Base-by-base conservation (phyloP, 2,888 invertebrate species). In the Chloroclysta siterata region DNA sequence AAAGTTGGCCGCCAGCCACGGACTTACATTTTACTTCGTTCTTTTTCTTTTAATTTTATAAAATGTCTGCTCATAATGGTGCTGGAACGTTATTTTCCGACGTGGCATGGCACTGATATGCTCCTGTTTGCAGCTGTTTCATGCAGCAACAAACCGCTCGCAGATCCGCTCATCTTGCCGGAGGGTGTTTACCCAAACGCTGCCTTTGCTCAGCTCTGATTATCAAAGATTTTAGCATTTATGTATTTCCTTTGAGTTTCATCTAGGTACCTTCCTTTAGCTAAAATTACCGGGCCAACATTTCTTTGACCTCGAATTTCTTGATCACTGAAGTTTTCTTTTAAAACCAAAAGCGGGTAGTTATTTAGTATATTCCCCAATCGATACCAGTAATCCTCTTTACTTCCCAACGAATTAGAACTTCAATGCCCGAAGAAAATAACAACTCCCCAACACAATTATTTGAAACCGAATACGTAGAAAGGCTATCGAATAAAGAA, bases 401-500 rank as follows among this genome's bases (percentile, higher is more conserved):
- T 57, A 64, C 59, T 63, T 61, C 52, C 60, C 57, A 66, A 67
- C 51, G 63, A 66, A 66, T 63, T 57, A 66, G 63, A 67, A 65
- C 65, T 67, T 68, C 62, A 67, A 65, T 62, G 54, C 56, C 64
- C 64, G 48, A 63, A 66, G 70, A 70, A 70, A 72, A 69, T 66
- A 67, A 67, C 61, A 65, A 66, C 71, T 66, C 63, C 63, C 66
- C 65, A 70, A 69, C 68, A 68, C 73, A 72, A 72, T 73, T 71
- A 74, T 71, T 71, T 69, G 68, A 63, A 69, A 69, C 68, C 67
- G 66, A 64, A 70, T 68, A 66, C 65, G 69, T 66, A 72, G 73
- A 71, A 74, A 73, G 68, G 73, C 76, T 79, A 82, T 81, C 81
- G 74, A 77, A 74, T 77, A 78, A 77, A 80, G 77, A 79, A 81